Evolutionary conservation across 2,797 vertebrate genomes (phyloP).

Genomic region (Limnodromus scolopaceus): DNA sequence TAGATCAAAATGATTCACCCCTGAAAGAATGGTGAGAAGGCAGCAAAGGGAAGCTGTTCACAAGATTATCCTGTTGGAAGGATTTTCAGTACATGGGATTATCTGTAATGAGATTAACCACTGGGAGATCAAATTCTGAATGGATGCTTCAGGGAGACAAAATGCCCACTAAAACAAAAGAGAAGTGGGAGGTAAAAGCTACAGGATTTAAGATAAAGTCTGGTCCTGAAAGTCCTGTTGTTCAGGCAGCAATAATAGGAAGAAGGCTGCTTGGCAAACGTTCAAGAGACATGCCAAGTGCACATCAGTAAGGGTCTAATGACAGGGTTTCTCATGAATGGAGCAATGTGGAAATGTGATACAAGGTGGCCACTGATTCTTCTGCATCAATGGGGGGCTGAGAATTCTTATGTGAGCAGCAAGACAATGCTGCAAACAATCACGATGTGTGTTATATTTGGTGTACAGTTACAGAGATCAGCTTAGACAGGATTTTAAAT

Average conservation of each 20-base stretch:
- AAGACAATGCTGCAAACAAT: background rate
- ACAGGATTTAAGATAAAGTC: constrained; percentile 7
- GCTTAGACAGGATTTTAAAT: background rate
- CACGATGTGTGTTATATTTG: fast-evolving
- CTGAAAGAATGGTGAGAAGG: constrained; percentile 32
- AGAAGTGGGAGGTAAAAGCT: constrained; percentile 39
- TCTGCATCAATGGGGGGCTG: background rate
- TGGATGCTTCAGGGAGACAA: constrained; percentile 34
- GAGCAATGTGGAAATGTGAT: background rate
- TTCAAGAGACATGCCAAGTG: background rate
- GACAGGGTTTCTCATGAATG: background rate
- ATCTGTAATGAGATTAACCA: constrained; percentile 69
- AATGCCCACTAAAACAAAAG: constrained; percentile 61
- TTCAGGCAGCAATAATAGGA: background rate
- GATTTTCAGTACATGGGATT: constrained; percentile 65
- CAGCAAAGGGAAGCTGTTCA: constrained; percentile 36
- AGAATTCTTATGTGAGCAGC: background rate
- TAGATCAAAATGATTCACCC: constrained; percentile 27
- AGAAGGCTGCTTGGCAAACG: background rate
- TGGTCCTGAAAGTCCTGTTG: background rate
- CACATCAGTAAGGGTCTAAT: background rate
- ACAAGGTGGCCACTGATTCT: background rate
- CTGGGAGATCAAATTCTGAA: constrained; percentile 59
- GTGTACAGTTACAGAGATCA: background rate
- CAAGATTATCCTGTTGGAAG: constrained; percentile 59